Percentiles rank a stretch among this genome's conserved stretches.
Evolutionary conservation across 2,797 vertebrate genomes (phyloP).

Genomic region (Melanotaenia boesemani): DNA sequence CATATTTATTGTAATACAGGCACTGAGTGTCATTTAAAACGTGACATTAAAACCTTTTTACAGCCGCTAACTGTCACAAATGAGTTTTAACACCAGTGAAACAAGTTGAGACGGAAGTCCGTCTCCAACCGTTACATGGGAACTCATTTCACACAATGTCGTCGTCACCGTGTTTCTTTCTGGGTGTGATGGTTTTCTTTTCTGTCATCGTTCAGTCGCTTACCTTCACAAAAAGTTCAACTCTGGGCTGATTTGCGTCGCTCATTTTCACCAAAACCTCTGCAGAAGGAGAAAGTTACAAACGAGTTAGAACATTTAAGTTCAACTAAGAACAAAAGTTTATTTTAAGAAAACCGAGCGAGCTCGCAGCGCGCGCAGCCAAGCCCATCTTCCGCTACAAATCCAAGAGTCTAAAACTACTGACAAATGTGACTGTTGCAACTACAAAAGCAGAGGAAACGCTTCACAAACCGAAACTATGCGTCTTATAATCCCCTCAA

Average conservation of each 20-base stretch:
- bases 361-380: conserved; percentile 13
- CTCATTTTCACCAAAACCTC: conserved; percentile 73
- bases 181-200: conserved; percentile 12
- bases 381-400: conserved; percentile 46
- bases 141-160: conserved; percentile 22
- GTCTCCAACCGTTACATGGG: neutral
- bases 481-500: neutral
- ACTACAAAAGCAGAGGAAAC: neutral
- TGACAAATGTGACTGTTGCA: neutral
- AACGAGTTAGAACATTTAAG: neutral
- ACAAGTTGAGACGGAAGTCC: neutral
- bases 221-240: conserved; percentile 88
- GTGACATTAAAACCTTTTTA: neutral
- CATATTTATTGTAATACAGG: conserved; percentile 9
- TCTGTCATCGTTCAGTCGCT: conserved; percentile 39
- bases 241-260: conserved; percentile 71
- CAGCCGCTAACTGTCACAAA: neutral
- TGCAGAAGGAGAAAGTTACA: neutral
- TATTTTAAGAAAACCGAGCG: neutral
- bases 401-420: neutral
- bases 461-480: neutral
- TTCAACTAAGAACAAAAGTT: neutral
- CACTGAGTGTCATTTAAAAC: neutral
- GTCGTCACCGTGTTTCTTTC: conserved; percentile 19
- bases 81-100: neutral